Evolutionary conservation across 2,797 vertebrate genomes (phyloP), one percentile per base, ranked within the genome.

Genomic region (Fringilla coelebs): DNA sequence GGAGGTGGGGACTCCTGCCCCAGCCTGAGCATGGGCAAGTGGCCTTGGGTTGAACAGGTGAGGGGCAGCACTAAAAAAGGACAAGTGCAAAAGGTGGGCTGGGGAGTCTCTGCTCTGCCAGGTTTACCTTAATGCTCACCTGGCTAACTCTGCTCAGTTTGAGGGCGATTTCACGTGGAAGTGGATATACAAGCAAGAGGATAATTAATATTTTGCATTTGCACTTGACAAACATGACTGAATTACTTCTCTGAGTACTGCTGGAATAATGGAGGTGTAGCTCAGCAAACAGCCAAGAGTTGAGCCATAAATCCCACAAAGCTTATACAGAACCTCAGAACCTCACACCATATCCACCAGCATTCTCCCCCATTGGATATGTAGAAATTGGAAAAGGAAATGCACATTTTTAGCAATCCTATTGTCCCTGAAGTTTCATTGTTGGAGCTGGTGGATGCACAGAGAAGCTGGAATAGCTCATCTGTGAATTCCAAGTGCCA

Each of bases 251-350:
- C 54, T 32, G 73, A 75, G 1, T 9, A 2, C 32, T 60, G 36
- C 32, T 88, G 17, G 5, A 51, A 62, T 1, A 61, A 28, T 4
- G 19, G 48, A 79, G 60, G 25, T 36, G 31, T 2, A 45, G 51
- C 34, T 85, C 65, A 62, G 85, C 58, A 63, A 58, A 46, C 9
- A 28, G 28, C 17, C 68, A 52, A 29, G 82, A 43, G 31, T 3
- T 67, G 38, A 46, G 32, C 6, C 34, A 16, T 13, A 29, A 77
- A 72, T 13, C 75, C 63, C 61, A n/a, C 15, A n/a, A 62, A 63
- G 8, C 17, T 36, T 0, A 12, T 0, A 9, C 66, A 58, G 49
- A 72, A 5, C 29, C n/a, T 40, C 6, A 1, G 0, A 6, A 2
- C 38, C 60, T 74, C 36, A 7, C 24, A 19, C 21, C 20, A 26